Evolutionary conservation across 2,797 vertebrate species (phyloP), one percentile per base, ranked within the genome.

Genomic region (Xerus rutilus): DNA sequence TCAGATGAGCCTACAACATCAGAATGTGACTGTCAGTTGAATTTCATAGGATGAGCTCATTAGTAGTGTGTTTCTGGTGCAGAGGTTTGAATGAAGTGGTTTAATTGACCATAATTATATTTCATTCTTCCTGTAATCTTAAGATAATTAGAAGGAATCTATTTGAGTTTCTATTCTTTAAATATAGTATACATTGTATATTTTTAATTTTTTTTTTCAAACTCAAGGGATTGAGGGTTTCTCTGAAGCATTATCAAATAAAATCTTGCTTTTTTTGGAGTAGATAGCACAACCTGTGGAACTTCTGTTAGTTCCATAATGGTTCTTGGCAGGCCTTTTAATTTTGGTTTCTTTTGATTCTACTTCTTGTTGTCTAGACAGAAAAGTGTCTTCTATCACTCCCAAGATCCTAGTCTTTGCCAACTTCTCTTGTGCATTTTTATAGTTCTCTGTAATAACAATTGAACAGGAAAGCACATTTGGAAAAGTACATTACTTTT

Each of bases 361-460:
- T 92, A 54, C 69, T 84, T 93, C 72, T 93, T 96, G 54, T 97
- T 95, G 94, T 97, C 96, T 96, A 96, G 96, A 97, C 85, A 96
- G 81, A 93, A 85, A 73, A 94, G 90, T 88, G 77, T 95, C 85
- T 96, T 97, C 92, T 95, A 10, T 95, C 87, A 67, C 47, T 96
- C 72, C 32, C 81, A 92, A 92, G 84, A 89, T 87, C 62, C 79
- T 52, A 96, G 79, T 86, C 77, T 93, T 79, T 94, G 86, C 83
- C 74, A 96, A 10, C 35, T 91, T 94, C n/a, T 96, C 91, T 74
- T 74, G 13, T 76, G 49, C 84, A 72, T 93, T 96, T 96, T 97
- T 95, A 86, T 95, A 93, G 74, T 89, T 93, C 96, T 93, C 93
- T 89, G 87, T 95, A 96, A 86, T 95, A 95, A 79, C 86, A 94